These are phyloP conservation scores for Sciurus niger DNA, from an alignment of 2,113 vertebrate species.

Conservation along the genomic window DNA sequence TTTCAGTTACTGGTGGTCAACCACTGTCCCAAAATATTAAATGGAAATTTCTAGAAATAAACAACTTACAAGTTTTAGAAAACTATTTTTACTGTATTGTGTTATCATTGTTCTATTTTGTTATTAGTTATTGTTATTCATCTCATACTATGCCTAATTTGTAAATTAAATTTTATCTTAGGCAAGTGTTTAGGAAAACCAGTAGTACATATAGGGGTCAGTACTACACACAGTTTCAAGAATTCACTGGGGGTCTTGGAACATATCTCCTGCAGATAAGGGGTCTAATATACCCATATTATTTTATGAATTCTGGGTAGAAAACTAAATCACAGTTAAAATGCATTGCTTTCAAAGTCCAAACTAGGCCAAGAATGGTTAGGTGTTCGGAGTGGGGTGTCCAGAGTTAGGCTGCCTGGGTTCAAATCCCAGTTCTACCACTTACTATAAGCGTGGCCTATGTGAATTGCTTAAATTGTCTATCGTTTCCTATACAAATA, in stretches of 20 bases:
- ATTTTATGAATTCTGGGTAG: neutral
- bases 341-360: neutral
- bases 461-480: neutral
- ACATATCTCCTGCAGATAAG: neutral
- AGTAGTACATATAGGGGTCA: neutral
- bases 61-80: neutral
- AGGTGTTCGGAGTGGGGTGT: neutral
- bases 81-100: neutral
- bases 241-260: neutral
- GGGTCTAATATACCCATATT: neutral
- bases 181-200: no score
- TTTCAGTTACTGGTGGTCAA: neutral
- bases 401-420: neutral
- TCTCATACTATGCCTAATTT: neutral
- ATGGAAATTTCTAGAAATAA: neutral
- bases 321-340: slow-evolving; percentile 40
- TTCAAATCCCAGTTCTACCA: slow-evolving; percentile 27
- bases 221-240: neutral
- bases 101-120: neutral
- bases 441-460: neutral
- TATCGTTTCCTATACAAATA: slow-evolving; percentile 1
- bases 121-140: neutral
- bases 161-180: neutral
- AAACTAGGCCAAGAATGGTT: neutral
- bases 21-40: neutral